Percentiles rank a stretch among this genome's conserved stretches.
Evolutionary conservation across 2,888 invertebrate genomes (phyloP).

Genomic region (Napeogenes sylphis): DNA sequence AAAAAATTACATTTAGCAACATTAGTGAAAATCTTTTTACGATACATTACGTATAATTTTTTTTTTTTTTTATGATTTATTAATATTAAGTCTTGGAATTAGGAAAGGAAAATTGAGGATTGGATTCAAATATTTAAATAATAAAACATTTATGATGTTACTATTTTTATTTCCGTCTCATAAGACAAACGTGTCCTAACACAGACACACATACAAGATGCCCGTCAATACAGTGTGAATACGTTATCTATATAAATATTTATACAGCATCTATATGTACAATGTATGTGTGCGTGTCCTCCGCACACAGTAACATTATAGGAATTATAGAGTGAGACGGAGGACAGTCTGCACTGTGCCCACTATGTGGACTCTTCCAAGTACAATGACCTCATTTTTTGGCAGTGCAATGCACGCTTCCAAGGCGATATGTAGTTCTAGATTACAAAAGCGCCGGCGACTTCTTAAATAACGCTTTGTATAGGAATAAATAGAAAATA

Average conservation of each 20-base stretch:
- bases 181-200: slow-evolving; percentile 65
- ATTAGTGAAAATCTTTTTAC: no score
- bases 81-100: neutral
- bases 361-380: slow-evolving; percentile 63
- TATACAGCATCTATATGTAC: slow-evolving; percentile 76
- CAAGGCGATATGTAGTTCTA: slow-evolving; percentile 64
- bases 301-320: slow-evolving; percentile 10
- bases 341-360: slow-evolving; percentile 44
- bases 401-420: slow-evolving; percentile 17
- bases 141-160: slow-evolving; percentile 62
- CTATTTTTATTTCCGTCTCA: slow-evolving; percentile 73
- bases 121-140: slow-evolving; percentile 36
- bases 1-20: no score
- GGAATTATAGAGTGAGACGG: slow-evolving; percentile 12
- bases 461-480: no score
- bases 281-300: slow-evolving; percentile 59
- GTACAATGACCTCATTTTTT: slow-evolving; percentile 42
- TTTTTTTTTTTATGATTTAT: no score
- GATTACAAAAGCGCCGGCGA: slow-evolving; percentile 25
- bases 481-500: no score
- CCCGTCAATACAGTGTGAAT: slow-evolving; percentile 56
- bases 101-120: slow-evolving; percentile 17
- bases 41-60: no score
- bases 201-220: slow-evolving; percentile 70
- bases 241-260: slow-evolving; percentile 67